These are phyloP conservation scores for Pteria penguin DNA, from an alignment of 2,888 invertebrate species.

Conservation along the genomic window DNA sequence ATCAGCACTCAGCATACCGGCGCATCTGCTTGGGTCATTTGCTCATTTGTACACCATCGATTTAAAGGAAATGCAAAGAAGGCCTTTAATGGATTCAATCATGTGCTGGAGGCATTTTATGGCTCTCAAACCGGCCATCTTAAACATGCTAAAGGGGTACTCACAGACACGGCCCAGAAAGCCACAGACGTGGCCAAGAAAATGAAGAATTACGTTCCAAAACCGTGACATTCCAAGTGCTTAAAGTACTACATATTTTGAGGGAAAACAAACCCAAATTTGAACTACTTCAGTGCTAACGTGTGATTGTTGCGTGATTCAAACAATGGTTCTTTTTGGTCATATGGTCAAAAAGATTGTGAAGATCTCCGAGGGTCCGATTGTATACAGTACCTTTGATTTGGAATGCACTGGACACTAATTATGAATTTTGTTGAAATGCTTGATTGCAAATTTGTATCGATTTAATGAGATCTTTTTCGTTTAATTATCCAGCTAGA, in stretches of 20 bases:
- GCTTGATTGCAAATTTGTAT: not conserved
- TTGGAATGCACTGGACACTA: not conserved
- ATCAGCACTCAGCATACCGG: constrained; percentile 94
- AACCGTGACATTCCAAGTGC: too few relatives aligned
- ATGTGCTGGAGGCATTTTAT: constrained; percentile 84
- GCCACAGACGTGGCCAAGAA: constrained; percentile 89
- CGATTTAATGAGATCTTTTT: not conserved
- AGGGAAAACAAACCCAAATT: too few relatives aligned
- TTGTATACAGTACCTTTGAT: not conserved
- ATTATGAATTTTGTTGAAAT: not conserved
- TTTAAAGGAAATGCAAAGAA: constrained; percentile 92
- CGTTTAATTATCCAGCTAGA: not conserved
- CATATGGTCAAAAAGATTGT: not conserved
- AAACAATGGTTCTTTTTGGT: not conserved
- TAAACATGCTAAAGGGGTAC: constrained; percentile 81
- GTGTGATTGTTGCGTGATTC: not conserved
- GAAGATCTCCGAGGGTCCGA: not conserved
- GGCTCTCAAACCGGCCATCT: constrained; percentile 21
- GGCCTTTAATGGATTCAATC: constrained; percentile 91
- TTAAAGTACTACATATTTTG: too few relatives aligned
- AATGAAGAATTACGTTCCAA: constrained; percentile 46
- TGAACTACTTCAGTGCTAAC: not conserved
- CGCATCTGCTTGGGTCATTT: constrained; percentile 89
- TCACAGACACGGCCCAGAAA: constrained; percentile 90
- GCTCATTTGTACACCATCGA: constrained; percentile 93